Evolutionary conservation across 2,888 invertebrate genomes (phyloP).

Genomic region (Hydroisotoma schaefferi): DNA sequence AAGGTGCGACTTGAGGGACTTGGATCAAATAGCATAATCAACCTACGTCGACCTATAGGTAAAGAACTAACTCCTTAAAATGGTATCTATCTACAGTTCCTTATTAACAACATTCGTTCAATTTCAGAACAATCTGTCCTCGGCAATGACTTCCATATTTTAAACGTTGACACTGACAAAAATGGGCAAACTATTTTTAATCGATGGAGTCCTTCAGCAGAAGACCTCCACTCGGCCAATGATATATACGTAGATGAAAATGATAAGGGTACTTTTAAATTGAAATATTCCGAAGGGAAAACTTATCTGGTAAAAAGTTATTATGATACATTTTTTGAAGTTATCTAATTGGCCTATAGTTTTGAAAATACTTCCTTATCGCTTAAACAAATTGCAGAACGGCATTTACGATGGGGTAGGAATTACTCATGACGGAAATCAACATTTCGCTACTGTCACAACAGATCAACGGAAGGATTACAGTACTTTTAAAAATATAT

Average conservation of each 20-base stretch:
- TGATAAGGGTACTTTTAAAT: neutral
- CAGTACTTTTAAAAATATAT: neutral
- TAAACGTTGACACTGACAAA: conserved; percentile 3
- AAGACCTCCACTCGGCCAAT: conserved; percentile 1
- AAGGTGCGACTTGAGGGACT: too few species aligned
- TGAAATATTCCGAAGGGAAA: neutral
- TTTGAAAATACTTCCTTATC: neutral
- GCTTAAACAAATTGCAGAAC: too few species aligned
- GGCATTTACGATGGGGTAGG: neutral
- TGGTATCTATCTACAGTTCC: too few species aligned
- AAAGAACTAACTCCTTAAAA: too few species aligned
- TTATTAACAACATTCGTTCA: too few species aligned
- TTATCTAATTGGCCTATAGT: neutral
- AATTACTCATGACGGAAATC: neutral
- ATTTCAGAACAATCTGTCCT: conserved; percentile 3
- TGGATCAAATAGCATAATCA: too few species aligned
- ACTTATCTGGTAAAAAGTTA: neutral
- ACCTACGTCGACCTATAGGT: too few species aligned
- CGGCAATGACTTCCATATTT: conserved; percentile 12
- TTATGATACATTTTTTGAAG: neutral
- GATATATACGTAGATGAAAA: conserved; percentile 13
- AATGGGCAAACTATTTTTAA: neutral
- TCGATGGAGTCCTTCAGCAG: conserved; percentile 15
- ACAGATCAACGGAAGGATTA: neutral
- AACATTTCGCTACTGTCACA: neutral